These are phyloP conservation scores for Eubasilissa splendida DNA, from an alignment of 2,888 invertebrate species.

Conservation along the genomic window DNA sequence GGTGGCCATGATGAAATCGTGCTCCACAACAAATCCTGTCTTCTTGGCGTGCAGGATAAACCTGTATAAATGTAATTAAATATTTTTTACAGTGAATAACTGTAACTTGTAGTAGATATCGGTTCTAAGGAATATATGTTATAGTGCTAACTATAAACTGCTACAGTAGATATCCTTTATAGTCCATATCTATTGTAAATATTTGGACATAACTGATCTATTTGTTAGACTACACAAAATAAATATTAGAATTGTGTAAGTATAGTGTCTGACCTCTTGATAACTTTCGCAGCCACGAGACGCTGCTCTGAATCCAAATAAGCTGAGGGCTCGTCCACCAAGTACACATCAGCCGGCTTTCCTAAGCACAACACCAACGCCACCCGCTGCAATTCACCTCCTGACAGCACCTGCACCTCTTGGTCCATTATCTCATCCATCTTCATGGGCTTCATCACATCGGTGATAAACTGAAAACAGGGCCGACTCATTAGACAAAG, in stretches of 20 bases:
- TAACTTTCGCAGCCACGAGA: constrained; percentile 99
- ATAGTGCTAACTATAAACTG: too few relatives aligned
- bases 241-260: too few relatives aligned
- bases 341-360: constrained; percentile 98
- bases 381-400: constrained; percentile 98
- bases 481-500: constrained; percentile 51
- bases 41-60: constrained; percentile 99
- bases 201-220: too few relatives aligned
- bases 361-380: constrained; percentile 97
- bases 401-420: constrained; percentile 98
- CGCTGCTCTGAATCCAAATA: constrained; percentile 99
- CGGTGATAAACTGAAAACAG: constrained; percentile 87
- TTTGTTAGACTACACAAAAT: too few relatives aligned
- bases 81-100: not conserved
- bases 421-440: constrained; percentile 98
- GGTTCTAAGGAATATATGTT: too few relatives aligned
- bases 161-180: too few relatives aligned
- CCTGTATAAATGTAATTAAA: constrained; percentile 65
- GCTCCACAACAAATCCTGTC: constrained; percentile 99
- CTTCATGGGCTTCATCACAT: constrained; percentile 98
- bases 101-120: too few relatives aligned
- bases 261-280: constrained; percentile 82
- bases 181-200: too few relatives aligned
- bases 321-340: constrained; percentile 99
- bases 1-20: constrained; percentile 99